Conservation (phyloP, 2,888 invertebrate genomes). For the Yponomeuta malinellus region DNA sequence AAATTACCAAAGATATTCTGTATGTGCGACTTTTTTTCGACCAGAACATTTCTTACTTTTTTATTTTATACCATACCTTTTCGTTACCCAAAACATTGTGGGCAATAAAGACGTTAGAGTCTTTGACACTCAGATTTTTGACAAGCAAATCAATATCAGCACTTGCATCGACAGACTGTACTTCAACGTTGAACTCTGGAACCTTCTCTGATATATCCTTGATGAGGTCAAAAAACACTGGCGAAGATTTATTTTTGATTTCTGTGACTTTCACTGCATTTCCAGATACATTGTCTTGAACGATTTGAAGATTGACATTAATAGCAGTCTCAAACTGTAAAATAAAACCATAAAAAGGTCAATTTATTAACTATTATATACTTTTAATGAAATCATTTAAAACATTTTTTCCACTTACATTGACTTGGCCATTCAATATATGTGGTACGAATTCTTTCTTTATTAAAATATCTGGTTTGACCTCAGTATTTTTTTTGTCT, state of each 20-base stretch:
- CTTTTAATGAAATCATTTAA: neutral
- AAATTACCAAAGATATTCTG: neutral
- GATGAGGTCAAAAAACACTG: constrained; percentile 25
- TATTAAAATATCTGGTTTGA: constrained; percentile 6
- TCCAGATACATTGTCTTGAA: constrained; percentile 32
- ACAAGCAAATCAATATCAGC: constrained; percentile 19
- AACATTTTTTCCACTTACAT: constrained; percentile 16
- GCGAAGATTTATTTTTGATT: constrained; percentile 24
- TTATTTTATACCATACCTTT: constrained; percentile 29
- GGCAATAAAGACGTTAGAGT: constrained; percentile 34
- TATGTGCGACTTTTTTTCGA: neutral
- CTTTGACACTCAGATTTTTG: constrained; percentile 20
- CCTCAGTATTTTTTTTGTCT: constrained; percentile 6
- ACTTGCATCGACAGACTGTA: constrained; percentile 18
- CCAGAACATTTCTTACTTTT: too few relatives aligned
- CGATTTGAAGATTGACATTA: constrained; percentile 38
- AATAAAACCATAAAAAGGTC: too few relatives aligned
- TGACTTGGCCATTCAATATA: constrained; percentile 7
- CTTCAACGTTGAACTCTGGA: constrained; percentile 22
- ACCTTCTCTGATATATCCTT: constrained; percentile 24
- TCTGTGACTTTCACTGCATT: constrained; percentile 27
- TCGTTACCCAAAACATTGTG: constrained; percentile 34
- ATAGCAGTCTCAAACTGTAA: constrained; percentile 39
- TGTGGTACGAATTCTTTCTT: constrained; percentile 16
- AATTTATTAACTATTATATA: too few relatives aligned